These are phyloP conservation scores for Eumaeus atala DNA, from an alignment of 1,140 invertebrate species.

Conservation along the genomic window DNA sequence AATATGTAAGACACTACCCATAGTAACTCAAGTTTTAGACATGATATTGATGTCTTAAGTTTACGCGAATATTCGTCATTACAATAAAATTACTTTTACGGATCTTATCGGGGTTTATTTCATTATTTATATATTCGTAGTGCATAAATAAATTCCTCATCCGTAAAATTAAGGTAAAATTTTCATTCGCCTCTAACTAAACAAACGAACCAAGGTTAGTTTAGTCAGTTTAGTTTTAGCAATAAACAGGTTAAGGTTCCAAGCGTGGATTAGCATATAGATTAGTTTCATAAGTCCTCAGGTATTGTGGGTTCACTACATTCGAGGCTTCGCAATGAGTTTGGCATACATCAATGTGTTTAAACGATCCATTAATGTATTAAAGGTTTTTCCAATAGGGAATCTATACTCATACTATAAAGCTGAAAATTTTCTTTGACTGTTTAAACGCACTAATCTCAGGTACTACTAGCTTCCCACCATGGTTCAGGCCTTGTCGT, in stretches of 20 bases:
- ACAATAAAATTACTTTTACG: too few species aligned
- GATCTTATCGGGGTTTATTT: too few species aligned
- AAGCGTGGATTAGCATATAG: constrained; percentile 2
- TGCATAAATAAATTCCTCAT: not conserved
- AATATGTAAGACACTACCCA: too few species aligned
- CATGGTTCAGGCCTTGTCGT: too few species aligned
- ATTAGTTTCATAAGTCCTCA: not conserved
- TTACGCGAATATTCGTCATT: too few species aligned
- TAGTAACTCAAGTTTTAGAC: too few species aligned
- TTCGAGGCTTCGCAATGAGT: not conserved
- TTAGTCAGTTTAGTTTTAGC: constrained; percentile 2
- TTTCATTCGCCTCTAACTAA: constrained; percentile 2
- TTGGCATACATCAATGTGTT: not conserved
- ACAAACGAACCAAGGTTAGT: not conserved
- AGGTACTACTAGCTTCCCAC: too few species aligned
- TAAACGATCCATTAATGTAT: not conserved
- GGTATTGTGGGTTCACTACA: not conserved
- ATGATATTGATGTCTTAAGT: too few species aligned
- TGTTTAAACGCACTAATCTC: too few species aligned
- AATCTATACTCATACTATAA: too few species aligned
- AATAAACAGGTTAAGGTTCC: constrained; percentile 2
- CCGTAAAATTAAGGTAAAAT: not conserved
- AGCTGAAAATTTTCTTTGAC: too few species aligned
- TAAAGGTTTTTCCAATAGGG: not conserved
- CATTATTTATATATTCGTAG: too few species aligned